Evolutionary conservation across 2,888 invertebrate genomes (phyloP).

Genomic region (Phalera bucephala): DNA sequence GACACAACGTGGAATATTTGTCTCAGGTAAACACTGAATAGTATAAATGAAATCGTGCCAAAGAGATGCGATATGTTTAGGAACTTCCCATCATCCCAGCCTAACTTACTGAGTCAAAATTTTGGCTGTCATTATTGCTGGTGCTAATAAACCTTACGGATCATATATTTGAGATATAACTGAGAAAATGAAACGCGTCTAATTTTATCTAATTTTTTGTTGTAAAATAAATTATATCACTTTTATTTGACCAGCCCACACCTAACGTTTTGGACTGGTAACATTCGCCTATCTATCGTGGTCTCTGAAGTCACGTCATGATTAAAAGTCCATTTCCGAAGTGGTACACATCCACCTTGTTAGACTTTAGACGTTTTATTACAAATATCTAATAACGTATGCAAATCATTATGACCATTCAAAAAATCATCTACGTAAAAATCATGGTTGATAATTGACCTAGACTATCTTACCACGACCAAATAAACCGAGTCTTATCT

Average conservation of each 20-base stretch:
- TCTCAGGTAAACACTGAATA: background rate
- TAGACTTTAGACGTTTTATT: constrained; percentile 1
- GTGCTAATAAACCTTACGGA: constrained; percentile 3
- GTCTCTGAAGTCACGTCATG: background rate
- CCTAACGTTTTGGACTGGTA: constrained; percentile 4
- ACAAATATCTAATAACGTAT: constrained; percentile 3
- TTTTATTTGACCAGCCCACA: background rate
- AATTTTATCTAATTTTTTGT: background rate
- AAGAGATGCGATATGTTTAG: background rate
- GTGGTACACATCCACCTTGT: background rate
- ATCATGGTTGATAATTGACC: no score
- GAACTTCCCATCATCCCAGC: constrained; percentile 4
- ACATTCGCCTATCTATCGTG: background rate
- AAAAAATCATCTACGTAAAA: constrained; percentile 3
- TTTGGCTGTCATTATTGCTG: constrained; percentile 1
- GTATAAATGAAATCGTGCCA: background rate
- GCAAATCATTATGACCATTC: background rate
- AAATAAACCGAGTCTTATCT: no score
- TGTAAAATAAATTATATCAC: constrained; percentile 1
- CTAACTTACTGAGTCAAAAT: constrained; percentile 1
- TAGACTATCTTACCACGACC: no score
- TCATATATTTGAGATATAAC: constrained; percentile 3
- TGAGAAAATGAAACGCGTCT: constrained; percentile 2
- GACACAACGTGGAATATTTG: constrained; percentile 1
- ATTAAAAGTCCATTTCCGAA: constrained; percentile 5